Evolutionary conservation across 2,113 vertebrate species (phyloP).

Genomic region (Osmerus mordax): DNA sequence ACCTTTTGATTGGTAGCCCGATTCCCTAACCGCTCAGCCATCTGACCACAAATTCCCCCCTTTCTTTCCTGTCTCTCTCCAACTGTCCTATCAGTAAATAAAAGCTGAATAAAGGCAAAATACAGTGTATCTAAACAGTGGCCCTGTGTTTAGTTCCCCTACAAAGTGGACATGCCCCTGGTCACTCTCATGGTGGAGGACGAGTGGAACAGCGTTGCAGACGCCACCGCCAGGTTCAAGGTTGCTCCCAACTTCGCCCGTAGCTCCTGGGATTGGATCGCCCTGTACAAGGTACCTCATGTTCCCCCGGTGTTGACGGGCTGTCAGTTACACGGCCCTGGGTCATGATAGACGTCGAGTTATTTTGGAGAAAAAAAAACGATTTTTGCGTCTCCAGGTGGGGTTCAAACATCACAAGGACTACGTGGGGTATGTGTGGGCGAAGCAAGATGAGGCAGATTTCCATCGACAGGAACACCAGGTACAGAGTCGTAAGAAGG

Average conservation of each 20-base stretch:
- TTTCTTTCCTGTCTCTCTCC: too few relatives aligned
- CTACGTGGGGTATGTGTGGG: conserved; percentile 92
- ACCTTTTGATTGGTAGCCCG: too few relatives aligned
- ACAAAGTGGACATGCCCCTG: conserved; percentile 80
- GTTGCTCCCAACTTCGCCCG: conserved; percentile 78
- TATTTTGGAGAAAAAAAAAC: too few relatives aligned
- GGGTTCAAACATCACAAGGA: conserved; percentile 96
- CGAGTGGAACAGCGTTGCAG: conserved; percentile 85
- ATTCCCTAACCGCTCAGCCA: too few relatives aligned
- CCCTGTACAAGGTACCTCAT: conserved; percentile 84
- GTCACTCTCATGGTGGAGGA: conserved; percentile 87
- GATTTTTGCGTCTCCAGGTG: conserved; percentile 71
- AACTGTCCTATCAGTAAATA: neutral
- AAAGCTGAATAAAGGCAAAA: too few relatives aligned
- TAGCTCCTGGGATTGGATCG: conserved; percentile 99
- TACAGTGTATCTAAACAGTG: too few relatives aligned
- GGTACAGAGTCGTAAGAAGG: conserved; percentile 54
- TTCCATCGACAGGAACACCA: conserved; percentile 70
- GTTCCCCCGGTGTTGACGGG: neutral
- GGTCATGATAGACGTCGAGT: neutral
- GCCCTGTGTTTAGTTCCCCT: conserved; percentile 78
- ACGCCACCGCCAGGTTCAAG: conserved; percentile 82
- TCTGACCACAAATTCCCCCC: too few relatives aligned
- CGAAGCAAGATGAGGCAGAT: conserved; percentile 86
- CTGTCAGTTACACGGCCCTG: too few relatives aligned